Evolutionary conservation across 1,140 invertebrate species (phyloP), one percentile per base, ranked within the genome.

Genomic region (Drosophila arawakana): DNA sequence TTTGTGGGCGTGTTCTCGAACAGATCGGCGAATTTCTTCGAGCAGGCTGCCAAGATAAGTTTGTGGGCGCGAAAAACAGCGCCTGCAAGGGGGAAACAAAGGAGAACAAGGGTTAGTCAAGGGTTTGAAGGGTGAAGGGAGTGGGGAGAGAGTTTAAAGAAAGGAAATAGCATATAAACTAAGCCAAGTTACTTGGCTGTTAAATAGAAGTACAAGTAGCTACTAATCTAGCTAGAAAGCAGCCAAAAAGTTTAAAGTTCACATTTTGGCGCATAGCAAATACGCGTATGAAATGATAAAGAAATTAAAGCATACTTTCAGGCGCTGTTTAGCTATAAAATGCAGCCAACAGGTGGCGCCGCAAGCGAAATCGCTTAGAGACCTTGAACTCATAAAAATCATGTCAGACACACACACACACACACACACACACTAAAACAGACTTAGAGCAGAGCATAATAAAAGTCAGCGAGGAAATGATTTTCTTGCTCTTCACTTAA

Each of bases 21-120:
- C 67, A 98, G 93, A 93, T 97, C 96, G 90, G 97, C 97, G 93
- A 98, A 97, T 92, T 98, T 97, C 93, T 97, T 97, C 93, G 97
- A 98, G 93, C 97, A 98, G 92, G 97, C 97, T 80, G 97, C 97
- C 91, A 98, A 93, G 71, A 98, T 98, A 78, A 98, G 94, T 93
- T 96, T 96, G 94, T 98, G 97, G 73, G 97, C 97, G 93, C 97
- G 96, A 92, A 98, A 97, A 81, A 96, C 97, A 86, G 96, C 95
- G 92, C 97, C 97, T 97, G 93, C 1, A 95, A 95, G 10, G 8
- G 2, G 0, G 8, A 58, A 18, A 15, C 15, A 13, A 39, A 35
- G 46, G 54, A 74, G 5, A 7, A 39, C 39, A 3, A 49, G 34
- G 2, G 43, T 34, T 11, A 47, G n/a, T 5, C 21, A 30, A 66